Evolutionary conservation across 37 sponge, comb jelly and placozoan species (phyloP), one percentile per base, ranked within the genome.

Genomic region (Cladorhizidae sp.): DNA sequence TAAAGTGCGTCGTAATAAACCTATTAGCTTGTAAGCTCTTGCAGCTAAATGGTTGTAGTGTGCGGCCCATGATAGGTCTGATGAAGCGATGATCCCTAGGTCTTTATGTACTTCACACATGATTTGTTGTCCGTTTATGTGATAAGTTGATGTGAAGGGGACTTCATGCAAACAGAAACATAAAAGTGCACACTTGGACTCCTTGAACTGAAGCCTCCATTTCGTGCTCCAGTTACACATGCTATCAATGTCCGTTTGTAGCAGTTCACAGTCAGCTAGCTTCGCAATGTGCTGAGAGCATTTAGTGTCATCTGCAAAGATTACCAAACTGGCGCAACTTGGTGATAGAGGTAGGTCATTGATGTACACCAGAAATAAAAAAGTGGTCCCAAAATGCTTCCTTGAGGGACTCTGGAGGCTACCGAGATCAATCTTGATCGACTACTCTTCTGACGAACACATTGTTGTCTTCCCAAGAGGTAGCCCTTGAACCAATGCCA

Each of bases 271-370:
- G 36, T 65, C 17, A 2, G 2, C 67, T 12, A 32, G 7, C 18
- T 14, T 33, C 18, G 11, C 5, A 3, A 31, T 36, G 5, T 65
- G 26, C 2, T 65, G 2, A 2, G 52, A 20, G n/a, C 57, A 69
- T 69, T 80, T 80, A 18, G 70, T 39, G 29, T 80, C 80, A 51
- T 80, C 80, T 29, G 70, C 80, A 69, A 80, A 80, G 14, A 80
- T 39, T 8, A 38, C 51, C 40, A 40, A 1, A n/a, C 31, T 28
- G 26, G 64, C 26, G 21, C 59, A 50, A 2, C 2, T 6, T 8
- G 72, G 22, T 14, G 5, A 40, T 5, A 82, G 49, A 3, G 49
- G 49, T 45, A 45, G 49, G 9, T 45, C 49, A 45, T 45, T 45
- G 49, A 45, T 45, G 49, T 45, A 9, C 49, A 45, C 49, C n/a